phyloP scores from a whole-genome alignment of 2,888 invertebrate species.

The Saturnia pavonia region DNA sequence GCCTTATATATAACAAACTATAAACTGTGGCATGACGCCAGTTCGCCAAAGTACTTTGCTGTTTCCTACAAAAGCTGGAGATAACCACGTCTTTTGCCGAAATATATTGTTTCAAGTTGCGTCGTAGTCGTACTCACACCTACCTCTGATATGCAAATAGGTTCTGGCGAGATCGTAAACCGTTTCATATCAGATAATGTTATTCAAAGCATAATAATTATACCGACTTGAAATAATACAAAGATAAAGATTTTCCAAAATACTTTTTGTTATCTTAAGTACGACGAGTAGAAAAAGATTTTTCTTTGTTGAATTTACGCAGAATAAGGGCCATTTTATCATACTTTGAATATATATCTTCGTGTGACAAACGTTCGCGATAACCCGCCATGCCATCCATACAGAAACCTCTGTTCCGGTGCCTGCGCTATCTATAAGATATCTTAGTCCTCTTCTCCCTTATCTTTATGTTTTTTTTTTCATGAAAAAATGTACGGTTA shows the following conservation, averaged over 20 bases:
- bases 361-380: slow-evolving; percentile 54
- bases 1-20: slow-evolving; percentile 16
- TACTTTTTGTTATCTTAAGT: slow-evolving; percentile 27
- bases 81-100: slow-evolving; percentile 65
- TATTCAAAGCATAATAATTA: slow-evolving; percentile 64
- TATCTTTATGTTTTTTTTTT: slow-evolving; percentile 62
- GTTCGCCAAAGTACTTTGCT: slow-evolving; percentile 52
- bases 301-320: slow-evolving; percentile 26
- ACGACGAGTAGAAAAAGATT: slow-evolving; percentile 25
- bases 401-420: slow-evolving; percentile 39
- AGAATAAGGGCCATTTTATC: slow-evolving; percentile 44
- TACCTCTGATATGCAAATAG: slow-evolving; percentile 74
- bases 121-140: slow-evolving; percentile 56
- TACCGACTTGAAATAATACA: slow-evolving; percentile 41
- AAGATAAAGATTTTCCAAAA: slow-evolving; percentile 37
- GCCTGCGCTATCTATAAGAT: slow-evolving; percentile 59
- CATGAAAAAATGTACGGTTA: slow-evolving; percentile 49
- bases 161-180: slow-evolving; percentile 71
- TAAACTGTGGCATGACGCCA: slow-evolving; percentile 52
- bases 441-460: slow-evolving; percentile 60
- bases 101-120: slow-evolving; percentile 68
- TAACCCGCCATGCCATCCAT: slow-evolving; percentile 48
- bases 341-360: slow-evolving; percentile 45
- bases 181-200: slow-evolving; percentile 72
- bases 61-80: slow-evolving; percentile 63